Conservation (phyloP, 2,888 invertebrate genomes). For the Meandrusa payeni region DNA sequence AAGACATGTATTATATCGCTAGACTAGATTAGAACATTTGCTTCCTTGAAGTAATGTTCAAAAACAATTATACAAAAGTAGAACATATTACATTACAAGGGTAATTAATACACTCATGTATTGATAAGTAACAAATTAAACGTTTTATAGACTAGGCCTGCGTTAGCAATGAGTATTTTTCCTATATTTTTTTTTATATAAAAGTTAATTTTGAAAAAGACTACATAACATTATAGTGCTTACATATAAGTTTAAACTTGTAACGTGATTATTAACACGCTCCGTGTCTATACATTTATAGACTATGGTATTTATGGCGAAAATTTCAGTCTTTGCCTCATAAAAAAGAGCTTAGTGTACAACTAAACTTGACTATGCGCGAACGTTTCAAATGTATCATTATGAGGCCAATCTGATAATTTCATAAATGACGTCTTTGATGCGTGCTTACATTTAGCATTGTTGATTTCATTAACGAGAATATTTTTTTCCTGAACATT, state of each 20-base stretch:
- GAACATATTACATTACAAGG: too few species aligned
- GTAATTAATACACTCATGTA: too few species aligned
- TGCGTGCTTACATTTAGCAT: conserved; percentile 34
- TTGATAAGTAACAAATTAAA: too few species aligned
- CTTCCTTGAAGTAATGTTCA: conserved; percentile 8
- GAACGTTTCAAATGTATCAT: conserved; percentile 45
- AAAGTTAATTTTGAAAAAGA: conserved; percentile 13
- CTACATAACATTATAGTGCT: conserved; percentile 8
- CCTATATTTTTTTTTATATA: conserved; percentile 6
- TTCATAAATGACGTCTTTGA: conserved; percentile 42
- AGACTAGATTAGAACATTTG: neutral
- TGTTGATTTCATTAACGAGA: conserved; percentile 22
- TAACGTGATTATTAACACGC: conserved; percentile 25
- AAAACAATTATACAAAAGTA: conserved; percentile 4
- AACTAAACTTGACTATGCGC: conserved; percentile 65
- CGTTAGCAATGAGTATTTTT: too few species aligned
- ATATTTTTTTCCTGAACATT: conserved; percentile 22
- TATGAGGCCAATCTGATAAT: conserved; percentile 45
- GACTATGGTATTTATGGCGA: conserved; percentile 43
- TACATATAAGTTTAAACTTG: neutral
- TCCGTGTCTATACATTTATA: conserved; percentile 30
- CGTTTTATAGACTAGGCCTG: too few species aligned
- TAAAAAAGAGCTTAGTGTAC: conserved; percentile 46
- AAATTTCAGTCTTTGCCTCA: conserved; percentile 78
- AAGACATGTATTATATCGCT: neutral